Evolutionary conservation across 2,797 vertebrate species (phyloP), one percentile per base, ranked within the genome.

Genomic region (Setipinna tenuifilis): DNA sequence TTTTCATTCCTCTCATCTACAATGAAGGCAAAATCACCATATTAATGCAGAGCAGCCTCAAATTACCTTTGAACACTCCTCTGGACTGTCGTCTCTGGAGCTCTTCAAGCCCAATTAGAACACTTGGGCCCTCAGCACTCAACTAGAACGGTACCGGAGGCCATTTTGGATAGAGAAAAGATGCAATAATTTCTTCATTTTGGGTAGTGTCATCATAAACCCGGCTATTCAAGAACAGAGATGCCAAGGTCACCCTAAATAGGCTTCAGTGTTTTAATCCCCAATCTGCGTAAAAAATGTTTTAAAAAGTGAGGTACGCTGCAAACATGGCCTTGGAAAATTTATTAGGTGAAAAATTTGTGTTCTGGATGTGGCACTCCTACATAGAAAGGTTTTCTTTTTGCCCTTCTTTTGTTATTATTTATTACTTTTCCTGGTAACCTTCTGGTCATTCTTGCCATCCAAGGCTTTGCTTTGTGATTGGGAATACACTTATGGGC

Each of bases 51-150:
- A 78, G 71, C 71, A 44, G 31, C 12, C 71, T 78, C 71, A 78
- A 44, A 78, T 78, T 78, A 78, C 71, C 71, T 78, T 44, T 78
- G 31, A 78, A 78, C 71, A 3, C 28, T 75, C 17, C 11, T 71
- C 65, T 71, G 19, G 71, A 78, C 16, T 78, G 16, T 21, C 6
- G 35, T 78, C 71, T 44, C 71, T 78, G 71, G 35, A 78, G 71
- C 19, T 78, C 71, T 41, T 78, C 71, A 44, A 78, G 71, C 35
- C 71, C 71, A 78, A 78, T 78, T 78, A 44, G 35, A 78, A 44
- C 71, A 44, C 19, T 10, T 44, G 71, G 71, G 71, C 71, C 35
- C 41, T 21, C 35, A 44, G 71, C 71, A n/a, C 17, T 16, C 7
- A 35, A 41, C 6, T 19, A 44, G 35, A 44, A 78, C 17, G 35